Conservation (phyloP, 2,113 vertebrate species). For the Globicephala melas region DNA sequence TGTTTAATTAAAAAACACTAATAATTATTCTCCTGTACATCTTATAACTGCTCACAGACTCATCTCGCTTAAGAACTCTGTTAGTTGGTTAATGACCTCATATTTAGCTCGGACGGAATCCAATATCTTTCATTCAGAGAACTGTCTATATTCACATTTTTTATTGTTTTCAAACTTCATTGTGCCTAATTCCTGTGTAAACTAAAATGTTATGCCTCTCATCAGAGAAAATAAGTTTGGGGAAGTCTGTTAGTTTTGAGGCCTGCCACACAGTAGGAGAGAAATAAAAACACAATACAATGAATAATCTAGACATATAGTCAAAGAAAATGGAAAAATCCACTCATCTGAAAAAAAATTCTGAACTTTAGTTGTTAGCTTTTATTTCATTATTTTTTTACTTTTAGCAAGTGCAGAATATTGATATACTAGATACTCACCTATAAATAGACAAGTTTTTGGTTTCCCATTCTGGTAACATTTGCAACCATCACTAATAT, state of each 20-base stretch:
- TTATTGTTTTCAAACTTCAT: neutral
- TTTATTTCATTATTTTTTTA: neutral
- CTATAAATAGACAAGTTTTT: neutral
- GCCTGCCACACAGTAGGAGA: neutral
- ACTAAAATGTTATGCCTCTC: neutral
- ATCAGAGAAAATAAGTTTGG: slow-evolving; percentile 5
- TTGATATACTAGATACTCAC: neutral
- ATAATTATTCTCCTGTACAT: neutral
- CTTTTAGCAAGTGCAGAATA: neutral
- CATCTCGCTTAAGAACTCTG: neutral
- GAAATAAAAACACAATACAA: neutral
- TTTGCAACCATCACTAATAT: neutral
- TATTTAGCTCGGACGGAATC: neutral
- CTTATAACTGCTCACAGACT: neutral
- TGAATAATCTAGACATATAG: neutral
- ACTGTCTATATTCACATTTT: neutral
- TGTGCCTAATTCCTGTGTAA: neutral
- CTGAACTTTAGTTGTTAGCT: neutral
- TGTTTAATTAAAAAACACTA: neutral
- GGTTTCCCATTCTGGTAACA: neutral
- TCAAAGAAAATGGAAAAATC: neutral
- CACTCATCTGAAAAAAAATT: neutral
- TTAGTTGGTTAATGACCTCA: neutral
- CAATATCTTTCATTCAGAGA: neutral
- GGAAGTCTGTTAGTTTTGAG: neutral